Evolutionary conservation across 2,888 invertebrate species (phyloP).

Genomic region (Lasioglossum oenotherae): DNA sequence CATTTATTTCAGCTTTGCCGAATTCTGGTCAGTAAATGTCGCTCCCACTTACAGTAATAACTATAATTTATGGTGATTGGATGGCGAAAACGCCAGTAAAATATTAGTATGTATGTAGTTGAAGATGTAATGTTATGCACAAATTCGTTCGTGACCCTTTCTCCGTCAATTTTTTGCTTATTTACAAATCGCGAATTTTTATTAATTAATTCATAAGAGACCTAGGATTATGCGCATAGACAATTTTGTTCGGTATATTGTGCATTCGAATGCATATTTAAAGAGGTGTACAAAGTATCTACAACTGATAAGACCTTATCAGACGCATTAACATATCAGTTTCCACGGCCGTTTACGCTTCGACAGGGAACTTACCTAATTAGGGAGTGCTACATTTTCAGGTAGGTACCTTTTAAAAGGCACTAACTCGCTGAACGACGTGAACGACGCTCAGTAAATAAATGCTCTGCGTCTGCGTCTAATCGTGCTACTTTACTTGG

Average conservation of each 20-base stretch:
- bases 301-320: not conserved
- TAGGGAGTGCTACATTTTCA: not conserved
- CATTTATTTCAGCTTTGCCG: slow-evolving; percentile 4
- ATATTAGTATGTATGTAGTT: not conserved
- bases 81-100: not conserved
- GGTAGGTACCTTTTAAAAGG: not conserved
- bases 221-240: not conserved
- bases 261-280: not conserved
- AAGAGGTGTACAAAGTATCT: not conserved
- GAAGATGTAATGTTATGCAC: not conserved
- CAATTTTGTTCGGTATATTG: not conserved
- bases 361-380: not conserved
- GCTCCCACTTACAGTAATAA: not conserved
- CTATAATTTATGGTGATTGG: not conserved
- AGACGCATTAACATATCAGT: not conserved
- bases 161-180: not conserved
- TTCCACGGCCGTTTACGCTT: not conserved
- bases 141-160: not conserved
- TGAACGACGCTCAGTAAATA: not conserved
- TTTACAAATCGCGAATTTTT: not conserved
- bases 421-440: not conserved
- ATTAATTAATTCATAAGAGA: not conserved
- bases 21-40: not conserved
- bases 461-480: not conserved
- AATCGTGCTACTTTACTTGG: not conserved